Evolutionary conservation across 2,113 vertebrate genomes (phyloP).

Genomic region (Rhipidura dahli): DNA sequence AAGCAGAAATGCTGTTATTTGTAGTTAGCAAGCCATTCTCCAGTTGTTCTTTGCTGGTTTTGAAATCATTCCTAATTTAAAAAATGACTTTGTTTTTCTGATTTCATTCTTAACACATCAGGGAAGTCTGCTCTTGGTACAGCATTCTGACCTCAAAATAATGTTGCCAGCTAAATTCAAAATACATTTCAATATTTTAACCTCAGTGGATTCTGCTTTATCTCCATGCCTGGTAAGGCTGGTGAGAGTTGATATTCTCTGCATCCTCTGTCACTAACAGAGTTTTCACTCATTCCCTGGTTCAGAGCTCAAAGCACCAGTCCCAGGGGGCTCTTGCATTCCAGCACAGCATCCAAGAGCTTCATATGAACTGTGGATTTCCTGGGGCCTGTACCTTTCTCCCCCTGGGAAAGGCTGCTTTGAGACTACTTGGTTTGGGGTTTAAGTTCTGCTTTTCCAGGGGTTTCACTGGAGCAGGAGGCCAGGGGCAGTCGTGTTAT

Average conservation of each 20-base stretch:
- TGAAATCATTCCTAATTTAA: neutral
- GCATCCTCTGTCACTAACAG: neutral
- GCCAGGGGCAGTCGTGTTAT: neutral
- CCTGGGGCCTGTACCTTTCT: neutral
- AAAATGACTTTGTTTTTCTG: neutral
- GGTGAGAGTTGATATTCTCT: neutral
- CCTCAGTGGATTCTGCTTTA: neutral
- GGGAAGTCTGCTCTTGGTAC: neutral
- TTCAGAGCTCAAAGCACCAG: neutral
- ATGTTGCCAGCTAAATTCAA: neutral
- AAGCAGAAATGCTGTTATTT: neutral
- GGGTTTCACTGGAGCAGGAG: neutral
- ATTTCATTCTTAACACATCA: neutral
- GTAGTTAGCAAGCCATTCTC: neutral
- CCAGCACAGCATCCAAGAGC: neutral
- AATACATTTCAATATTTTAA: neutral
- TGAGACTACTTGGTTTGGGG: neutral
- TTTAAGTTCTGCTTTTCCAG: neutral
- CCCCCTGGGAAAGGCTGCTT: neutral
- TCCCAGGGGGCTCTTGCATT: neutral
- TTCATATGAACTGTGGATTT: rapidly evolving
- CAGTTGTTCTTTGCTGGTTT: neutral
- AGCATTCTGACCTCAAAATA: neutral
- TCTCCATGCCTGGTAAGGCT: neutral
- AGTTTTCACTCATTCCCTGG: neutral